Evolutionary conservation across 2,113 vertebrate genomes (phyloP).

Genomic region (Scomber japonicus): DNA sequence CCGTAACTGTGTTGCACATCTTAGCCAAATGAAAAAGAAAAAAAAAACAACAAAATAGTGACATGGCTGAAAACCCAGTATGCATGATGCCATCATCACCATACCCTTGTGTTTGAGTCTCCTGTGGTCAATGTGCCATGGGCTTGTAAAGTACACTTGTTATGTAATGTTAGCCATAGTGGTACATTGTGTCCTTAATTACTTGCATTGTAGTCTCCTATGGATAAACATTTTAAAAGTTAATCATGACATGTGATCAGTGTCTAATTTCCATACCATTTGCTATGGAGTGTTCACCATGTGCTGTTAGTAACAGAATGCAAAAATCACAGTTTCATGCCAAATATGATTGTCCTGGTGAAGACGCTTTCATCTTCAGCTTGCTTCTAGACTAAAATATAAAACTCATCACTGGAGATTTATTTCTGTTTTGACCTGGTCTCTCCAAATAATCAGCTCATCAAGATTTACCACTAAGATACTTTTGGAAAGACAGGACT

Average conservation of each 20-base stretch:
- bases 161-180: constrained; percentile 42
- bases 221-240: constrained; percentile 30
- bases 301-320: constrained; percentile 58
- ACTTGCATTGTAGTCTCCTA: constrained; percentile 31
- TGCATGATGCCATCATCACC: constrained; percentile 63
- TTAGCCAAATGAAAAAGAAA: constrained; percentile 38
- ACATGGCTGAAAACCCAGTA: constrained; percentile 31
- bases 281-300: constrained; percentile 33
- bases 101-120: constrained; percentile 52
- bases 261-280: constrained; percentile 39
- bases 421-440: constrained; percentile 31
- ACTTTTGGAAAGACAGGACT: constrained; percentile 20
- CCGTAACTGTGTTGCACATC: constrained; percentile 67
- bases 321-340: constrained; percentile 56
- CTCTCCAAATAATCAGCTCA: constrained; percentile 26
- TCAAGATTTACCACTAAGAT: constrained; percentile 19
- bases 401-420: constrained; percentile 34
- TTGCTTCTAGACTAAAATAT: constrained; percentile 50
- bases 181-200: constrained; percentile 38
- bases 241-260: background rate
- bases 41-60: background rate
- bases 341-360: constrained; percentile 74
- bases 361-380: constrained; percentile 46
- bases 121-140: constrained; percentile 29
- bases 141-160: constrained; percentile 50